Evolutionary conservation across 2,888 invertebrate genomes (phyloP), one percentile per base, ranked within the genome.

Genomic region (Thecophora atra): DNA sequence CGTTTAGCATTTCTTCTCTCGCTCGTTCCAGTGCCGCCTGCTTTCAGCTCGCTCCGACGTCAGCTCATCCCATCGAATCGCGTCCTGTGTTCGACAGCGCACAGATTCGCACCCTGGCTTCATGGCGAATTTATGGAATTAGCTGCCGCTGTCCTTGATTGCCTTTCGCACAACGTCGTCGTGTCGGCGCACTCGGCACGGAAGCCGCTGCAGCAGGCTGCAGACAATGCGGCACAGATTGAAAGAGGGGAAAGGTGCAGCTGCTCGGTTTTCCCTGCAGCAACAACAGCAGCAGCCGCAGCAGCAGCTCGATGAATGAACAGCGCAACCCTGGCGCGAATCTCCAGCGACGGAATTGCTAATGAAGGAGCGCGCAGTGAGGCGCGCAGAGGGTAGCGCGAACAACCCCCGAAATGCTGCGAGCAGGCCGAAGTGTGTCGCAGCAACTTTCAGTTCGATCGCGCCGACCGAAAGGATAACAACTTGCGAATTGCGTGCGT

Each of bases 381-480:
- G 52, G 28, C 19, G 28, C 30, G 30, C n/a, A 13, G 60, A 72
- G 62, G 8, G 70, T n/a, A 69, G 73, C 51, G 65, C 17, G 65
- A 47, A 47, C 47, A 47, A 47, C 47, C 47, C 47, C 47, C 17
- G 47, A 26, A 65, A 52, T 19, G 15, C 47, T 52, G 52, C 66
- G 21, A 21, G 54, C 19, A 26, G 47, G 47, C 44, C 64, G 64
- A n/a, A n/a, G 24, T 37, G 65, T 28, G 28, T 19, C 26, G 65
- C 2, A 24, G 52, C n/a, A 51, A 37, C 67, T 71, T 77, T 74
- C 82, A 85, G 82, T 85, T 75, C 76, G 80, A 81, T 81, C 81
- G 78, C 76, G 79, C 67, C 79, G 58, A 75, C 76, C 75, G 76
- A 75, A 72, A 75, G 76, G 79, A 78, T 75, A 80, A 80, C 78